A percentile compares a stretch with the other conserved stretches of the same genome.
These are phyloP conservation scores for Cephalopholis sonnerati DNA, from an alignment of 2,113 vertebrate genomes.

Conservation along the genomic window DNA sequence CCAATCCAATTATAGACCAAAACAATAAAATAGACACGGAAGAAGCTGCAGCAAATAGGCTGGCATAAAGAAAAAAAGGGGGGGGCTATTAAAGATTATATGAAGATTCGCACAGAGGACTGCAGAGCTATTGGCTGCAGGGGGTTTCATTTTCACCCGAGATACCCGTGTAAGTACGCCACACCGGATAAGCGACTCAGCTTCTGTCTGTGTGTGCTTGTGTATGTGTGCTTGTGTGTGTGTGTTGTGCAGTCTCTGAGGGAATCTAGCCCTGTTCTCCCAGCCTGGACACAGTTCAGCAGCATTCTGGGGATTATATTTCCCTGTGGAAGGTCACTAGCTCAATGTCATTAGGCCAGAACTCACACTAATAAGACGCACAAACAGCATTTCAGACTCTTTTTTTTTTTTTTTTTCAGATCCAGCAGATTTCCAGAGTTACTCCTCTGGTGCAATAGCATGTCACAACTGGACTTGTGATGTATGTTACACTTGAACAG, in stretches of 20 bases:
- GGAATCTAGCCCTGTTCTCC: conserved; percentile 36
- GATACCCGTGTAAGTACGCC: conserved; percentile 37
- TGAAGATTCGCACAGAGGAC: conserved; percentile 60
- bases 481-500: conserved; percentile 84
- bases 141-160: conserved; percentile 52
- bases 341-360: conserved; percentile 69
- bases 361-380: conserved; percentile 36
- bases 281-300: conserved; percentile 57
- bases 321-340: conserved; percentile 68
- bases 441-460: conserved; percentile 57
- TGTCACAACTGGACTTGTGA: conserved; percentile 81
- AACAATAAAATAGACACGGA: conserved; percentile 77
- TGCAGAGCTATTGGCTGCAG: conserved; percentile 43
- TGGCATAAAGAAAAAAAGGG: conserved; percentile 30
- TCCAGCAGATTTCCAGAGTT: neutral
- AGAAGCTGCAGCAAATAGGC: conserved; percentile 64
- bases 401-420: neutral
- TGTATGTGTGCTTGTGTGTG: conserved; percentile 16
- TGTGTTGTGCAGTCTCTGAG: conserved; percentile 23
- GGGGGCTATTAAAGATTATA: conserved; percentile 73
- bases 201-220: conserved; percentile 25
- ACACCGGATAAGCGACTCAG: conserved; percentile 40
- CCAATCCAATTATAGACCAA: conserved; percentile 82
- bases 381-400: conserved; percentile 26
- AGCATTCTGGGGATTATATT: conserved; percentile 75